phyloP scores from a whole-genome alignment of 2,113 vertebrate genomes.

The Eulacestoma nigropectus region DNA sequence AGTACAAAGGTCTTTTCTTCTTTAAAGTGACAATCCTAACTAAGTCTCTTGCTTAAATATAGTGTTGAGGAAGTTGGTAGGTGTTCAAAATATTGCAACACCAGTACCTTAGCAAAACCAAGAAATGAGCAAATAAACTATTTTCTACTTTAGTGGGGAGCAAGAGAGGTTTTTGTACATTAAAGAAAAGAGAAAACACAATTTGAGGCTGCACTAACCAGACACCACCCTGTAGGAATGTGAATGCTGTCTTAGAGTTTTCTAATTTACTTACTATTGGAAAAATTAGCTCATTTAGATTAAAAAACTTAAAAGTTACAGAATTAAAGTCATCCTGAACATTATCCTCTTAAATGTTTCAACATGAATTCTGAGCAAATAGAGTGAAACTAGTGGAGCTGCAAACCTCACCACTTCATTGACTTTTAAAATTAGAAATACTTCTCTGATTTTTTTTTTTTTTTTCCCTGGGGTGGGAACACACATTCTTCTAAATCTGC shows the following conservation, averaged over 20 bases:
- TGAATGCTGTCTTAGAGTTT: neutral
- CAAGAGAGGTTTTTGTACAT: neutral
- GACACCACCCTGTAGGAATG: neutral
- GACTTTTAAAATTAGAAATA: neutral
- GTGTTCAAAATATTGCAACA: neutral
- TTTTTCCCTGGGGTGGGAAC: neutral
- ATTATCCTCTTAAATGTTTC: constrained; percentile 27
- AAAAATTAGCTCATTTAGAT: constrained; percentile 56
- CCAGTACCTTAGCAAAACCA: neutral
- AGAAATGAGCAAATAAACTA: neutral
- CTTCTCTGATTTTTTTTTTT: neutral
- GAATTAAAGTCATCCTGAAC: constrained; percentile 10
- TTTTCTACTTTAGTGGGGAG: neutral
- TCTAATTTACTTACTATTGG: constrained; percentile 24
- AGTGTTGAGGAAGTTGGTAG: neutral
- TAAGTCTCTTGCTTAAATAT: neutral
- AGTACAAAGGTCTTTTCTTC: neutral
- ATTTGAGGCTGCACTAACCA: neutral
- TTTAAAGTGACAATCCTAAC: neutral
- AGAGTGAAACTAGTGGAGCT: neutral
- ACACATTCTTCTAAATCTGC: neutral
- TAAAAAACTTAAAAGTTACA: constrained; percentile 10
- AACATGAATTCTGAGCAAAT: constrained; percentile 2
- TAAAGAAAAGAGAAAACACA: neutral
- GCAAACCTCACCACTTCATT: neutral